Evolutionary conservation across 2,113 vertebrate genomes (phyloP).

Genomic region (Lasiurus borealis): DNA sequence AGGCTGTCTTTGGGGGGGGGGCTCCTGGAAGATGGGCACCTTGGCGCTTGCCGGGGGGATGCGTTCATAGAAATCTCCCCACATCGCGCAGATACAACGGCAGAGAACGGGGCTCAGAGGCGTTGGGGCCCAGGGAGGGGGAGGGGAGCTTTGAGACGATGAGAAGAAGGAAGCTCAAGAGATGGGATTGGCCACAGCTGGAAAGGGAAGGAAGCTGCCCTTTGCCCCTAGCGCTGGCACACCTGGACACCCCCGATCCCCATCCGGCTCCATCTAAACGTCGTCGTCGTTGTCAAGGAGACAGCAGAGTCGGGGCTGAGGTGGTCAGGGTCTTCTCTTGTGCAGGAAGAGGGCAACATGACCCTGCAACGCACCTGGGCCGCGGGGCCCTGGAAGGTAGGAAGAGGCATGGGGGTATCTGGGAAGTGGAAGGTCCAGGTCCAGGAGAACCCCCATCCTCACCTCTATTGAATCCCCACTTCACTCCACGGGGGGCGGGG

Average conservation of each 20-base stretch:
- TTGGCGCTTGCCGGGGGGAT: fast-evolving
- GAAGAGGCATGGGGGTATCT: neutral
- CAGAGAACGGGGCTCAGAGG: neutral
- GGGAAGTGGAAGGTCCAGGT: neutral
- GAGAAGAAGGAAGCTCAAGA: neutral
- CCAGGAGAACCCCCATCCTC: neutral
- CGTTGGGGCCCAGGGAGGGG: too few relatives aligned
- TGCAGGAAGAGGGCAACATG: slow-evolving; percentile 86
- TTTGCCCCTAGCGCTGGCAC: neutral
- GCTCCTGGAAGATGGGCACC: too few relatives aligned
- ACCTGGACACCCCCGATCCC: neutral
- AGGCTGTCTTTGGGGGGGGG: too few relatives aligned
- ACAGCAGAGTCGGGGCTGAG: neutral
- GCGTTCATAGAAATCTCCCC: neutral
- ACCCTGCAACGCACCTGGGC: slow-evolving; percentile 93
- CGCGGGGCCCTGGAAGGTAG: slow-evolving; percentile 94
- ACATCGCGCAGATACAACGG: neutral
- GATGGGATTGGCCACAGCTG: neutral
- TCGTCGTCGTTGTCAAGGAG: neutral
- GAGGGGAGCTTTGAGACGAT: neutral
- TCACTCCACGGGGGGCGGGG: neutral
- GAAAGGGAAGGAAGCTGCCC: neutral
- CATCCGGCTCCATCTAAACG: neutral
- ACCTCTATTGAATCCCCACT: neutral
- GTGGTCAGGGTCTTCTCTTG: neutral